Conservation (phyloP, 1,140 invertebrate species). For the Philaenus spumarius region DNA sequence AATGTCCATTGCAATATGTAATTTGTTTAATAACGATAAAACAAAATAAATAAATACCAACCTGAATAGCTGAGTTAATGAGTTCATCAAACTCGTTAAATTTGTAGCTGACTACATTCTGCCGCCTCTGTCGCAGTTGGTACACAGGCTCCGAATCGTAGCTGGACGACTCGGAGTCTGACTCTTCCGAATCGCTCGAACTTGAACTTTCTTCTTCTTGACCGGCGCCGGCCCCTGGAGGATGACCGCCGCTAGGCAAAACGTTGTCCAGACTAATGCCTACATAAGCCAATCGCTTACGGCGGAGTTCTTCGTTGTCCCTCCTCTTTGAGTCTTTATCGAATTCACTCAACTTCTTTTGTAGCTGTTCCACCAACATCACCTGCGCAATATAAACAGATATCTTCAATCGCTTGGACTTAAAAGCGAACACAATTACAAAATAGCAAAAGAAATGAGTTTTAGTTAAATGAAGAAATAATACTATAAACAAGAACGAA, state of each 20-base stretch:
- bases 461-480: too few species aligned
- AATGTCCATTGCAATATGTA: too few species aligned
- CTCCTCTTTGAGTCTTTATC: conserved; percentile 45
- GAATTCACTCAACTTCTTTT: conserved; percentile 44
- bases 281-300: conserved; percentile 66
- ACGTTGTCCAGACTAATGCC: conserved; percentile 72
- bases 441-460: too few species aligned
- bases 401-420: too few species aligned
- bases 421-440: too few species aligned
- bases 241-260: conserved; percentile 39
- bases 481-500: too few species aligned
- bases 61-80: conserved; percentile 85
- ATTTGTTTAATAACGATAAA: too few species aligned
- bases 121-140: conserved; percentile 64
- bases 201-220: background rate
- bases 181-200: background rate
- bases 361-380: conserved; percentile 50
- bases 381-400: conserved; percentile 48
- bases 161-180: conserved; percentile 24
- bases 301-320: conserved; percentile 58
- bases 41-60: too few species aligned
- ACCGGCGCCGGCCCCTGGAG: background rate
- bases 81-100: conserved; percentile 92
- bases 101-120: conserved; percentile 70
- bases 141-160: conserved; percentile 62